Conservation (phyloP, 23 tunicate species). For the Styela plicata region DNA sequence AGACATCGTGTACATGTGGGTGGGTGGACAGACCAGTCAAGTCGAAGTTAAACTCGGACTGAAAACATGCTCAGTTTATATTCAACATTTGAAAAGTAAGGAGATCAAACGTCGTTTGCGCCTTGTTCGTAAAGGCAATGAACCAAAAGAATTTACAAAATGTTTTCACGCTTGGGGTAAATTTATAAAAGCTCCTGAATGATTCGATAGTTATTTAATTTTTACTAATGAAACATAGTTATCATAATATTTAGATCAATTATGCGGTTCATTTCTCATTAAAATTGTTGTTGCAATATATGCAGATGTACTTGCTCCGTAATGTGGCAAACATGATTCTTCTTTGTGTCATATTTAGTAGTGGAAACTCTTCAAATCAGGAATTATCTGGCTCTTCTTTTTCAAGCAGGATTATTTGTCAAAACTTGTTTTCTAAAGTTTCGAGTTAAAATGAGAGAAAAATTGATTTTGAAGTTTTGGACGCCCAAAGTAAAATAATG, state of each 20-base stretch:
- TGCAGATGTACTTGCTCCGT: no score
- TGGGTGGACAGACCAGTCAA: conserved; percentile 81
- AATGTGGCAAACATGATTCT: no score
- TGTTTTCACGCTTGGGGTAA: conserved; percentile 91
- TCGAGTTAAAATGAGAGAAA: no score
- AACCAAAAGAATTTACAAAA: conserved; percentile 61
- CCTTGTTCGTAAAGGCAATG: conserved; percentile 81
- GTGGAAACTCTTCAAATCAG: no score
- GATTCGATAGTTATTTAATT: no score
- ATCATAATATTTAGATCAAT: neutral
- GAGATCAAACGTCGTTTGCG: conserved; percentile 50
- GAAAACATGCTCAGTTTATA: conserved; percentile 75
- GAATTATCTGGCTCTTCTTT: no score
- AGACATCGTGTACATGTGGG: conserved; percentile 83
- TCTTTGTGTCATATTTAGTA: no score
- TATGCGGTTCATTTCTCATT: neutral
- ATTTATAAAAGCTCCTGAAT: conserved; percentile 30
- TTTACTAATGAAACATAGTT: neutral
- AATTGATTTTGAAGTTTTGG: no score
- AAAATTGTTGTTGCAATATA: neutral
- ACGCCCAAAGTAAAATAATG: no score
- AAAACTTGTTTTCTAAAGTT: no score
- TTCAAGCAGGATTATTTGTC: no score
- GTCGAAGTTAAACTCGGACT: conserved; percentile 87
- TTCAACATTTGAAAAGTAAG: conserved; percentile 76